Conservation (phyloP, 2,113 vertebrate species). For the Tringa solitaria region DNA sequence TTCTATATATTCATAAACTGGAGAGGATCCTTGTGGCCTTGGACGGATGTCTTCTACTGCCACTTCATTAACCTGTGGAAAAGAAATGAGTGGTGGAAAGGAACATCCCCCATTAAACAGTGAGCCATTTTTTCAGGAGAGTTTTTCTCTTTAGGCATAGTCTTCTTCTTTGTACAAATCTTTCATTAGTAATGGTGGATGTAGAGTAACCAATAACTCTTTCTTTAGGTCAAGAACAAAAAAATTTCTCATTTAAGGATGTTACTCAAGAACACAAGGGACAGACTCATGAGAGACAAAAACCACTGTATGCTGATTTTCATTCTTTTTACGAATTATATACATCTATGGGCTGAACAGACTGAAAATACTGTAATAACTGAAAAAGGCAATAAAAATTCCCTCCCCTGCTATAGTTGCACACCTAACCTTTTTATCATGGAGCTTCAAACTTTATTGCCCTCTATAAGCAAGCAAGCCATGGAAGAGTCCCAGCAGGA, state of each 20-base stretch:
- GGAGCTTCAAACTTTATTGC: background rate
- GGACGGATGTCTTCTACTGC: slow-evolving; percentile 85
- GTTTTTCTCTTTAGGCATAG: background rate
- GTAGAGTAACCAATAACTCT: background rate
- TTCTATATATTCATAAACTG: slow-evolving; percentile 86
- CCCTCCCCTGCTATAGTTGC: background rate
- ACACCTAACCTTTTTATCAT: background rate
- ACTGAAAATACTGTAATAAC: background rate
- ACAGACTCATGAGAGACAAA: background rate
- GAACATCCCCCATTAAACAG: background rate
- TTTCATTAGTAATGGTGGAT: background rate
- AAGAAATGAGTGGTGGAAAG: background rate
- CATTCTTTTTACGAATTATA: background rate
- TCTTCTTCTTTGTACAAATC: background rate
- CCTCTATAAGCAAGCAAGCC: background rate
- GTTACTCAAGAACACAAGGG: background rate
- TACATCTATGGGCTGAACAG: background rate
- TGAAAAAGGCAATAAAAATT: background rate
- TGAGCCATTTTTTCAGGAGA: background rate
- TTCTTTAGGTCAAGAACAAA: background rate
- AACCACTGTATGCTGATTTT: background rate
- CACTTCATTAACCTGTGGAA: slow-evolving; percentile 82
- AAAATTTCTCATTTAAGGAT: background rate
- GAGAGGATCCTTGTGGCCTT: slow-evolving; percentile 94
- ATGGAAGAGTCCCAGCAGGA: background rate